Evolutionary conservation across 2,113 vertebrate genomes (phyloP), one percentile per base, ranked within the genome.

Genomic region (Genyomyrus donnyi): DNA sequence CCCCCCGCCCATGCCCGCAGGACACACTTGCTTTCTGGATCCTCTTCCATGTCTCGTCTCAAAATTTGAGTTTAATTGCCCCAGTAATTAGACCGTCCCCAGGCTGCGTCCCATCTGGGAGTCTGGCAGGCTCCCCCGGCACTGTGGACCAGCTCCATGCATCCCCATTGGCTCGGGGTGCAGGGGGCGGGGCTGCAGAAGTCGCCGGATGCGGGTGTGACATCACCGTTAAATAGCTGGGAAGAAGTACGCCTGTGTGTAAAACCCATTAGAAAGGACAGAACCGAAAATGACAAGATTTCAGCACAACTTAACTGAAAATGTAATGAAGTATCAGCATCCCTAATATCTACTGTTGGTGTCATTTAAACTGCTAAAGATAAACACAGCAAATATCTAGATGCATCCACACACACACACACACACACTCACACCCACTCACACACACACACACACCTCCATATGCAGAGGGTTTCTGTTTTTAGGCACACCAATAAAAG

Each of bases 61-160:
- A 45, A 85, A 24, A 46, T 91, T 91, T 80, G 74, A 86, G 90
- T 90, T 91, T 91, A 91, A 91, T 91, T 91, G 90, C 50, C 90
- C 90, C 89, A 90, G 89, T 90, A 92, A 92, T 92, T 91, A 89
- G 88, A 85, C 19, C 89, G 89, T 89, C 77, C 84, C 66, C 24
- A 87, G 62, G 77, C 48, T 56, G n/a, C 49, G 46, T 88, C 91
- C 89, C 88, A 48, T 87, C 83, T 90, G 89, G 27, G 66, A 88
- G 90, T 86, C 85, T 88, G 87, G 89, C 80, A 88, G 48, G 85
- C 90, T 39, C 58, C 70, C 62, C 85, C 7, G 70, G 77, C 3
- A 39, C n/a, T 83, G 49, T 31, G 31, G 85, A 27, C 48, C n/a
- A 2, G n/a, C 85, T 48, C 77, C 48, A 48, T 48, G 46, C 48